A percentile compares a stretch with the other conserved stretches of the same genome.
Conservation (phyloP, 2,888 invertebrate species). For the Epinotia bilunana region DNA sequence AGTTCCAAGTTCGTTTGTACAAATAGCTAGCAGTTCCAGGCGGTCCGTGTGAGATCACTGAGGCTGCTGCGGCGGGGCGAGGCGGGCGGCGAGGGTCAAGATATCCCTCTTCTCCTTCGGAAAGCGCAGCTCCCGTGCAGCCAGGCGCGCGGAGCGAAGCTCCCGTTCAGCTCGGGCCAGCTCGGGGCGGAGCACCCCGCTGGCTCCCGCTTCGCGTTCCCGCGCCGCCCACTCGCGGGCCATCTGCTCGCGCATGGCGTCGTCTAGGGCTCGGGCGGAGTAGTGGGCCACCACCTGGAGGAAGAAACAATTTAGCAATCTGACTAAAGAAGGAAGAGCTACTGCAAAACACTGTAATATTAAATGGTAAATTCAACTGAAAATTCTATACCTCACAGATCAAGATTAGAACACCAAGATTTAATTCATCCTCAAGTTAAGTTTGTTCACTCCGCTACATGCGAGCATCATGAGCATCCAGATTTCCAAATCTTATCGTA, state of each 20-base stretch:
- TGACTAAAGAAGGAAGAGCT: too few relatives aligned
- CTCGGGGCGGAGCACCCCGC: conserved; percentile 91
- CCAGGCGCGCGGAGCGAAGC: conserved; percentile 92
- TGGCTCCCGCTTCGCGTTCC: conserved; percentile 68
- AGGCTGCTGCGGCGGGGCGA: conserved; percentile 81
- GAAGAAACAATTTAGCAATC: neutral
- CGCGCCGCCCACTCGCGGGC: conserved; percentile 97
- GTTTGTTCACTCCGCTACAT: too few relatives aligned
- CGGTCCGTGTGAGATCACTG: conserved; percentile 72
- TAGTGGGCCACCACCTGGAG: conserved; percentile 91
- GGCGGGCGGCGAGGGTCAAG: conserved; percentile 95
- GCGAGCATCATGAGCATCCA: too few relatives aligned
- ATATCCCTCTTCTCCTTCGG: conserved; percentile 98
- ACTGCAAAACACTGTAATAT: too few relatives aligned
- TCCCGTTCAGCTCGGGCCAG: conserved; percentile 94
- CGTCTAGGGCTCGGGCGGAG: conserved; percentile 95
- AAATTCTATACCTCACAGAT: too few relatives aligned
- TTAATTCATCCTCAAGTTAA: too few relatives aligned
- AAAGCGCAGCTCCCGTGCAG: conserved; percentile 95
- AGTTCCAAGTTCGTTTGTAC: neutral
- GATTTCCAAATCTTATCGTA: too few relatives aligned
- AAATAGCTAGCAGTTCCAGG: conserved; percentile 45
- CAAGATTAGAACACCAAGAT: too few relatives aligned
- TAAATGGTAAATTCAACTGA: too few relatives aligned
- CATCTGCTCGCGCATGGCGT: conserved; percentile 98